Evolutionary conservation across 2,797 vertebrate genomes (phyloP).

Genomic region (Lepus oiostolus): DNA sequence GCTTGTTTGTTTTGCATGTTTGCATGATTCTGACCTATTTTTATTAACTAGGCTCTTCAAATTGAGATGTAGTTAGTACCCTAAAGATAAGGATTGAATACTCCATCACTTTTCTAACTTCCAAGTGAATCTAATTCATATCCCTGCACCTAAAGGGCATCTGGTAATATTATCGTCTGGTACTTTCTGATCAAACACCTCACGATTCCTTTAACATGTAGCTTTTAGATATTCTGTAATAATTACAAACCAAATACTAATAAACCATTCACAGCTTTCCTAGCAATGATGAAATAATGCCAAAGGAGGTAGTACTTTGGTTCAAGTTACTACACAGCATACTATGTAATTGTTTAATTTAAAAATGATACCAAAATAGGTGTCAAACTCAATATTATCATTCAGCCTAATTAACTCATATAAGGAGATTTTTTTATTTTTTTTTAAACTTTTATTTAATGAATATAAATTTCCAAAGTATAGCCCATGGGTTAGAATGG

Average conservation of each 20-base stretch:
- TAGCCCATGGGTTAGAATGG: too few species aligned
- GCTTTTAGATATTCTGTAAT: slow-evolving; percentile 22
- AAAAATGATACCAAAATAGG: slow-evolving; percentile 49
- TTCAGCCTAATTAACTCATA: background rate
- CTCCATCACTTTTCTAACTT: background rate
- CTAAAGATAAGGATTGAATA: background rate
- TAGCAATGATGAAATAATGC: background rate
- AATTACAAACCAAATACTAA: slow-evolving; percentile 48
- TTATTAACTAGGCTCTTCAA: background rate
- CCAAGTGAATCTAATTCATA: background rate
- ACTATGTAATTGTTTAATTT: background rate
- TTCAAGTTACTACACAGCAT: background rate
- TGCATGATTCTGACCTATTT: slow-evolving; percentile 36
- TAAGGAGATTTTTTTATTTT: slow-evolving; percentile 10
- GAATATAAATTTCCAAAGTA: too few species aligned
- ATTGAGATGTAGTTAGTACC: background rate
- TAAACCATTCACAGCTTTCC: slow-evolving; percentile 24
- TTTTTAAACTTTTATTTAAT: too few species aligned
- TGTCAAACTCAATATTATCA: background rate
- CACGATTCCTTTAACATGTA: background rate
- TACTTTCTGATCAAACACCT: background rate
- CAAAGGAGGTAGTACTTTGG: background rate
- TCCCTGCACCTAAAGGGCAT: background rate
- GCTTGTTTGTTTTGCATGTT: background rate
- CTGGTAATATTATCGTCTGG: background rate